A percentile compares a stretch with the other conserved stretches of the same genome.
Conservation (phyloP, 2,888 invertebrate genomes). For the Trichopria drosophilae region DNA sequence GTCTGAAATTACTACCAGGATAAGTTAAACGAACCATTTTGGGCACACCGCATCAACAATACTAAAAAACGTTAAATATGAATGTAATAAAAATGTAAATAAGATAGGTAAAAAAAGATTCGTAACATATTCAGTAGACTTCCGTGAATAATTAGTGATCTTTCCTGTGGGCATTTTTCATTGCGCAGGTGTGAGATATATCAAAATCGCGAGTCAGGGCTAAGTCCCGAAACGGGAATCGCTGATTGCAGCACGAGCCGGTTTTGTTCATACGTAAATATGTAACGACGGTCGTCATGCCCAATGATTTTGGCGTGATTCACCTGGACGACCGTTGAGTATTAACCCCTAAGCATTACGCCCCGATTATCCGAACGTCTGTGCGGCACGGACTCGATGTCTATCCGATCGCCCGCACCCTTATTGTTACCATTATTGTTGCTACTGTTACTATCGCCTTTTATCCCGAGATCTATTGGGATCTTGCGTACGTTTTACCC, state of each 20-base stretch:
- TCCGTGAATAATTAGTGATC: no score
- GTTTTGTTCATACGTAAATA: conserved; percentile 28
- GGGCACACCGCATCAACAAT: no score
- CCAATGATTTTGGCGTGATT: conserved; percentile 56
- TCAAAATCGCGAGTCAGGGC: conserved; percentile 43
- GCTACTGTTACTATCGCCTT: conserved; percentile 19
- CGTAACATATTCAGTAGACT: no score
- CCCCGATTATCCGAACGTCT: conserved; percentile 11
- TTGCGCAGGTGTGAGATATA: no score
- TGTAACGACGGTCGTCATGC: conserved; percentile 51
- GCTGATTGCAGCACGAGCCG: conserved; percentile 44
- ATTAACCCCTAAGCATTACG: conserved; percentile 14
- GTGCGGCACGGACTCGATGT: background rate
- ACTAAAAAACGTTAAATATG: no score
- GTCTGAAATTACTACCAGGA: no score
- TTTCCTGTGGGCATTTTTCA: no score
- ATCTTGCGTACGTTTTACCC: no score
- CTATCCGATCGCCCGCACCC: background rate
- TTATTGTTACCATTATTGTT: conserved; percentile 21
- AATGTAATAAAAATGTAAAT: no score
- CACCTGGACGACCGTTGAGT: conserved; percentile 52
- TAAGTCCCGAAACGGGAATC: conserved; percentile 49
- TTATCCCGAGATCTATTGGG: background rate
- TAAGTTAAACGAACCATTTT: no score
- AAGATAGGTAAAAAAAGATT: no score